Evolutionary conservation across 2,888 invertebrate species (phyloP), one percentile per base, ranked within the genome.

Genomic region (Ariolimax columbianus): DNA sequence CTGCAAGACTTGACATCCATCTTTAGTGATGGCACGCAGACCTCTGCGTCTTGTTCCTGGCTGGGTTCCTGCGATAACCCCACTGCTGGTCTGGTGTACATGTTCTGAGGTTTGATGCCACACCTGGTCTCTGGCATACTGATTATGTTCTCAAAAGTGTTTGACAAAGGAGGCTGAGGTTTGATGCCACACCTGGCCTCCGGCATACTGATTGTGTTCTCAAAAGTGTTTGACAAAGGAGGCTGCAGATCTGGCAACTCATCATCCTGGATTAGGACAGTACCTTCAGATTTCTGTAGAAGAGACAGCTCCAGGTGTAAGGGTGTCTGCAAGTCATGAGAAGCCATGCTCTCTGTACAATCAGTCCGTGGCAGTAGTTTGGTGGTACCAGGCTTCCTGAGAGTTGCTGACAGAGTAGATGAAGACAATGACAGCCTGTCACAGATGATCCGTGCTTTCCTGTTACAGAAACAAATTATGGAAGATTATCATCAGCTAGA

Each of bases 401-500:
- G n/a, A 40, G 51, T 33, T 36, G 47, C 51, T 72, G 55, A 26
- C n/a, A 68, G 55, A 23, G 33, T 78, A 17, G 82, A 81, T 30
- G 70, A 63, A 3, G 82, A 26, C n/a, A 81, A 40, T 30, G 83
- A 77, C n/a, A 87, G 66, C 63, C 79, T 84, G 38, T 86, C 86
- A 82, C 90, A 89, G 36, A 91, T 87, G 23, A 90, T 86, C 77
- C 87, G 88, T 11, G 90, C 90, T 86, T 90, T 91, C 77, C 91
- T 91, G 87, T 63, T 51, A 14, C 14, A 19, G 26, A 17, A 9
- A 72, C 7, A 17, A 33, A 17, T n/a, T 30, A 38, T 1, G 38
- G 38, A 70, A 38, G 26, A 70, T 19, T 38, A 38, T 55, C 17
- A 23, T 55, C 17, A 55, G n/a, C n/a, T n/a, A n/a, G n/a, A n/a